These are phyloP conservation scores for Anguilla obscura DNA, from an alignment of 2,797 vertebrate genomes.

Conservation along the genomic window DNA sequence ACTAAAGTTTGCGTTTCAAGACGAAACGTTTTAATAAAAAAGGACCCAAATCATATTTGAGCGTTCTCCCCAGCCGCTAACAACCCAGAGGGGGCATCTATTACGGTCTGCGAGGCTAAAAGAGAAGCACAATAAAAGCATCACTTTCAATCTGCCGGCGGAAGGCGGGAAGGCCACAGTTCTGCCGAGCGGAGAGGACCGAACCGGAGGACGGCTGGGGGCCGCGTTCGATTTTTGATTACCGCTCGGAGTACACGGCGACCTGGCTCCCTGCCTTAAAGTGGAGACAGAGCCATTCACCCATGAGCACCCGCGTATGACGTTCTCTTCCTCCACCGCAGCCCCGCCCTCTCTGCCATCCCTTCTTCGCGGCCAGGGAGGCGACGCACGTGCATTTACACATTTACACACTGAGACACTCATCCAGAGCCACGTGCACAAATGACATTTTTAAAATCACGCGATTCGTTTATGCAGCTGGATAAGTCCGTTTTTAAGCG, in stretches of 20 bases:
- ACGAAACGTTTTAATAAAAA: not conserved
- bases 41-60: not conserved
- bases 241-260: not conserved
- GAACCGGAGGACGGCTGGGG: not conserved
- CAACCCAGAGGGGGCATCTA: slow-evolving; percentile 4
- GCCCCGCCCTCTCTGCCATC: not conserved
- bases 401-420: not conserved
- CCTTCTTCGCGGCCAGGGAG: not conserved
- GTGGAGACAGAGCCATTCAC: not conserved
- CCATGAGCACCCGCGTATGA: not conserved
- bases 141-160: not conserved
- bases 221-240: not conserved
- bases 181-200: not conserved
- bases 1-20: not conserved
- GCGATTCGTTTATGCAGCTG: not conserved
- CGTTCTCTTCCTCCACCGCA: not conserved
- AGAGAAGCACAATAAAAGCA: not conserved
- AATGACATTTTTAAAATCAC: not conserved
- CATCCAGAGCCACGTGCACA: not conserved
- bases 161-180: not conserved
- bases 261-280: not conserved
- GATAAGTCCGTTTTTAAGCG: not conserved
- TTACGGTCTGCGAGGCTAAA: not conserved
- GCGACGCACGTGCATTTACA: not conserved
- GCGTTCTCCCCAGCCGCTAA: not conserved